A percentile compares a stretch with the other conserved stretches of the same genome.
These are phyloP conservation scores for Ochotona curzoniae DNA, from an alignment of 2,113 vertebrate species.

Conservation along the genomic window DNA sequence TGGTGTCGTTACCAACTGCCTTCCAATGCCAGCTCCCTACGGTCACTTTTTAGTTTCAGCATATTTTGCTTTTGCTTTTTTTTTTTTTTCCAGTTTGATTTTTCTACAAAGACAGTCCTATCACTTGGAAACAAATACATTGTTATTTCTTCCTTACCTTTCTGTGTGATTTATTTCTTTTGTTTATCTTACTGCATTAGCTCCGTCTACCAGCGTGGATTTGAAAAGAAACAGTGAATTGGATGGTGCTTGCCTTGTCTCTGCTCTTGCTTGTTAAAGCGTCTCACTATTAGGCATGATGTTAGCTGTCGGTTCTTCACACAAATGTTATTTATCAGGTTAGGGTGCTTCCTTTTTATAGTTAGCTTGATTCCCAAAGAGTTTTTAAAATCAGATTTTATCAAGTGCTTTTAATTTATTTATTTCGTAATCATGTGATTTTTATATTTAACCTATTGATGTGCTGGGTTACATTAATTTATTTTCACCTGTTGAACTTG, in stretches of 20 bases:
- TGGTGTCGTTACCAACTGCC: no score
- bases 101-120: neutral
- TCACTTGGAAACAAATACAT: neutral
- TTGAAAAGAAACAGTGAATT: neutral
- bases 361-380: neutral
- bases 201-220: neutral
- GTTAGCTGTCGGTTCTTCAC: neutral
- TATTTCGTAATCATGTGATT: neutral
- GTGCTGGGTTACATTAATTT: neutral
- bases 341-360: neutral
- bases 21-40: neutral
- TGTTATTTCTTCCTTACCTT: neutral
- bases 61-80: neutral
- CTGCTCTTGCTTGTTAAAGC: neutral
- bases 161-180: neutral
- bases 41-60: neutral
- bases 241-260: neutral
- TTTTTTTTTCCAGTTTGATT: neutral
- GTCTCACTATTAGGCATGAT: neutral
- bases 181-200: neutral
- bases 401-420: neutral
- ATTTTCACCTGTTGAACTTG: neutral
- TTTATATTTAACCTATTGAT: neutral
- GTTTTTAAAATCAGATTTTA: neutral
- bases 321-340: neutral